These are phyloP conservation scores for Cathartes aura DNA, from an alignment of 2,113 vertebrate species.

Conservation along the genomic window DNA sequence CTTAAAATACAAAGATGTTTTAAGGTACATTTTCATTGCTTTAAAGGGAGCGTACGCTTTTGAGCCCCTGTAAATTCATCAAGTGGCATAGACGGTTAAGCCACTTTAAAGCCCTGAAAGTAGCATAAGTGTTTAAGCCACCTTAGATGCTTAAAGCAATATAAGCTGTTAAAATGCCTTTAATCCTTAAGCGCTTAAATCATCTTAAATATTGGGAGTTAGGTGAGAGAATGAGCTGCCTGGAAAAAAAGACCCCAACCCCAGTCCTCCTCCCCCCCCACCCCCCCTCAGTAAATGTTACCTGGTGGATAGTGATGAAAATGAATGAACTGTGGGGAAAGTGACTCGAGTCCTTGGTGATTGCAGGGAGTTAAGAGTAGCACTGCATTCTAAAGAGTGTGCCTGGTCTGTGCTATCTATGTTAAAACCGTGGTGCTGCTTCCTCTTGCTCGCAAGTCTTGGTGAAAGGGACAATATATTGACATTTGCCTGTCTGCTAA, in stretches of 20 bases:
- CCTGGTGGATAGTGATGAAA: not conserved
- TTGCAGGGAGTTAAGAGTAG: not conserved
- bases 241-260: not conserved
- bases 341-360: accelerated
- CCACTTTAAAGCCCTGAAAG: not conserved
- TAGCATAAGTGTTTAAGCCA: not conserved
- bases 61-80: not conserved
- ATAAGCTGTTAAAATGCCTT: not conserved
- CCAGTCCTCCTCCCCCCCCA: accelerated
- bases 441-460: not conserved
- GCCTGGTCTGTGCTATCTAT: not conserved
- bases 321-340: not conserved
- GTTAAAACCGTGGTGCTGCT: not conserved
- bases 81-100: not conserved
- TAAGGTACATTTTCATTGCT: not conserved
- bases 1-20: not conserved
- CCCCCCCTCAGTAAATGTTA: not conserved
- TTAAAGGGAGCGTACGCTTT: not conserved
- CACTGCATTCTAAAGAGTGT: accelerated
- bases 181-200: constrained; percentile 11
- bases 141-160: not conserved
- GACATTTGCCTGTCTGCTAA: not conserved
- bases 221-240: not conserved
- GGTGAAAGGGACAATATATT: not conserved
- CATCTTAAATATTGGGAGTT: not conserved